A percentile compares a stretch with the other conserved stretches of the same genome.
Evolutionary conservation across 1,140 invertebrate genomes (phyloP).

Genomic region (Parapsyche elsis): DNA sequence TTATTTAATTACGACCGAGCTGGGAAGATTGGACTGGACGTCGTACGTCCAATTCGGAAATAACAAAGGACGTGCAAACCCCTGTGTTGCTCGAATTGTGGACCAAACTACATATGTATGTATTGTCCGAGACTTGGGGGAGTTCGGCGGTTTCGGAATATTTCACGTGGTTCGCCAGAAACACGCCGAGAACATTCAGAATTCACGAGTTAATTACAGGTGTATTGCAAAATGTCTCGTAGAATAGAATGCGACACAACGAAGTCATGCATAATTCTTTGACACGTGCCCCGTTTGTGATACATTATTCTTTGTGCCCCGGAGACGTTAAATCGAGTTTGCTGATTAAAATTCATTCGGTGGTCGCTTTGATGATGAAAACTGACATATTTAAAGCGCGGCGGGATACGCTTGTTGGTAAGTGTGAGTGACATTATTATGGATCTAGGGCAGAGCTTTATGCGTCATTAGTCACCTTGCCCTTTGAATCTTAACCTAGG

Average conservation of each 20-base stretch:
- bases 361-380: neutral
- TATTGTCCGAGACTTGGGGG: neutral
- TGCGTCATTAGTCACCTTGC: too few species aligned
- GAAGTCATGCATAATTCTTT: conserved; percentile 4
- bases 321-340: neutral
- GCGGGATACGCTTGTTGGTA: too few species aligned
- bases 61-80: neutral
- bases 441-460: too few species aligned
- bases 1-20: conserved; percentile 41
- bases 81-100: too few species aligned
- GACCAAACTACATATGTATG: too few species aligned
- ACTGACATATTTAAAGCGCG: neutral
- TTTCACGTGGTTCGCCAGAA: conserved; percentile 14
- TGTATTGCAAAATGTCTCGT: conserved; percentile 1
- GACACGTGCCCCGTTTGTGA: neutral
- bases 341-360: conserved; percentile 8
- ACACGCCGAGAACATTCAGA: conserved; percentile 9
- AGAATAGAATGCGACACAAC: neutral
- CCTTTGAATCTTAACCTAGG: too few species aligned
- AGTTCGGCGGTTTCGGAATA: neutral
- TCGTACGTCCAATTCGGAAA: neutral
- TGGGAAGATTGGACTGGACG: neutral
- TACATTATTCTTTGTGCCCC: neutral
- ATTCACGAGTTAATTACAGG: conserved; percentile 40
- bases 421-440: too few species aligned